phyloP scores from a whole-genome alignment of 2,113 vertebrate species.

The Panthera tigris region DNA sequence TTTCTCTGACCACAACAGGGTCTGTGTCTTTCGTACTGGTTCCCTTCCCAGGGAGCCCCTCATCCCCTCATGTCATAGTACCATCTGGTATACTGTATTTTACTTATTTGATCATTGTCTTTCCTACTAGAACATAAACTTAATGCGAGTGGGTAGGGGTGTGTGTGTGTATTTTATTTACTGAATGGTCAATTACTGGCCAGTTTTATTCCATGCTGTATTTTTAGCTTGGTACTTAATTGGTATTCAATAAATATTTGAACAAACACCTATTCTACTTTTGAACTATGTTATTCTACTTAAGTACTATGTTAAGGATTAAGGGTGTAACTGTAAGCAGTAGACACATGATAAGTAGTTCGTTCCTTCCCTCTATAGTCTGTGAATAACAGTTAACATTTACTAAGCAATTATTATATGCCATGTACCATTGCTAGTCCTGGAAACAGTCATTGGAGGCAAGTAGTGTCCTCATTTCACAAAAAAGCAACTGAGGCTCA shows the following conservation, averaged over 20 bases:
- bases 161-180: background rate
- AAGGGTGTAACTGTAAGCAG: background rate
- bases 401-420: conserved; percentile 41
- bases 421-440: background rate
- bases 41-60: background rate
- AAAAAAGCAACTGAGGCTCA: background rate
- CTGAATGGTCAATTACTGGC: background rate
- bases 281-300: background rate
- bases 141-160: background rate
- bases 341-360: background rate
- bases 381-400: conserved; percentile 12
- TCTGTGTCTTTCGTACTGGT: background rate
- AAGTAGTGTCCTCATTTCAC: conserved; percentile 13
- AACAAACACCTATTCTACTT: conserved; percentile 15
- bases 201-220: background rate
- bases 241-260: background rate
- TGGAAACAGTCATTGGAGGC: conserved; percentile 15
- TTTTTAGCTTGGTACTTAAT: background rate
- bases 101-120: conserved; percentile 6
- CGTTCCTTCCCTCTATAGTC: background rate
- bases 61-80: background rate
- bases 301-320: background rate
- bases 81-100: background rate
- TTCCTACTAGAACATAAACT: conserved; percentile 23
- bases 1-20: background rate